Evolutionary conservation across 1,140 invertebrate genomes (phyloP).

Genomic region (Cheumatopsyche charites): DNA sequence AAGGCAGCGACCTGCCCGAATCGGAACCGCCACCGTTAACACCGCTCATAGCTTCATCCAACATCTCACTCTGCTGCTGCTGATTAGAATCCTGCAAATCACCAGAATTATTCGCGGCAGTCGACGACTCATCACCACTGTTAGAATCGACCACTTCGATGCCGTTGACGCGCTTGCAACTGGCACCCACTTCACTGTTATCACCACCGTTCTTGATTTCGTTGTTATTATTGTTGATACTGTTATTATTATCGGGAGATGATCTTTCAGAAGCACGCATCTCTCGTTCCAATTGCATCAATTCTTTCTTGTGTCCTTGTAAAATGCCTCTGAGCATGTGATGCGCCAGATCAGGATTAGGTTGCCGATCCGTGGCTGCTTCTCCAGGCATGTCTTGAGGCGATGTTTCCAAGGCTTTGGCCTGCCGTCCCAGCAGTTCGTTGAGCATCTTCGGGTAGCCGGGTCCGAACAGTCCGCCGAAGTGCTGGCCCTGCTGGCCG

Average conservation of each 20-base stretch:
- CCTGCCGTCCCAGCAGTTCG: slow-evolving; percentile 78
- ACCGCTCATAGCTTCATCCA: slow-evolving; percentile 64
- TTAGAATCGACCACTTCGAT: slow-evolving; percentile 64
- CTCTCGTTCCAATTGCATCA: slow-evolving; percentile 69
- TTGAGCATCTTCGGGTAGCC: slow-evolving; percentile 85
- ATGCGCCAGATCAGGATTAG: slow-evolving; percentile 70
- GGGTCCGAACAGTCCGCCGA: slow-evolving; percentile 78
- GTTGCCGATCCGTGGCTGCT: slow-evolving; percentile 63
- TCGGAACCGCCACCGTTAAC: slow-evolving; percentile 72
- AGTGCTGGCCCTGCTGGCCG: slow-evolving; percentile 69
- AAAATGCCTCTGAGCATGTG: slow-evolving; percentile 84
- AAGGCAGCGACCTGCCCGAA: slow-evolving; percentile 71
- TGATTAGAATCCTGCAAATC: slow-evolving; percentile 63
- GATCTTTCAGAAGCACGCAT: slow-evolving; percentile 53
- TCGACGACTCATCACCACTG: slow-evolving; percentile 66
- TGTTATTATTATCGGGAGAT: slow-evolving; percentile 61
- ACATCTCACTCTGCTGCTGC: slow-evolving; percentile 59
- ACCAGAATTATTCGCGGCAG: slow-evolving; percentile 53
- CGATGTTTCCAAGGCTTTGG: slow-evolving; percentile 57
- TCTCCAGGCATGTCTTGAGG: slow-evolving; percentile 64
- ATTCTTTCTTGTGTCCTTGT: slow-evolving; percentile 79
- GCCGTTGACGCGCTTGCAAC: slow-evolving; percentile 51
- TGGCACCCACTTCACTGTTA: slow-evolving; percentile 53
- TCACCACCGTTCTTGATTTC: slow-evolving; percentile 36
- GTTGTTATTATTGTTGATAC: slow-evolving; percentile 53